Evolutionary conservation across 2,113 vertebrate genomes (phyloP).

Genomic region (Oxyruncus cristatus): DNA sequence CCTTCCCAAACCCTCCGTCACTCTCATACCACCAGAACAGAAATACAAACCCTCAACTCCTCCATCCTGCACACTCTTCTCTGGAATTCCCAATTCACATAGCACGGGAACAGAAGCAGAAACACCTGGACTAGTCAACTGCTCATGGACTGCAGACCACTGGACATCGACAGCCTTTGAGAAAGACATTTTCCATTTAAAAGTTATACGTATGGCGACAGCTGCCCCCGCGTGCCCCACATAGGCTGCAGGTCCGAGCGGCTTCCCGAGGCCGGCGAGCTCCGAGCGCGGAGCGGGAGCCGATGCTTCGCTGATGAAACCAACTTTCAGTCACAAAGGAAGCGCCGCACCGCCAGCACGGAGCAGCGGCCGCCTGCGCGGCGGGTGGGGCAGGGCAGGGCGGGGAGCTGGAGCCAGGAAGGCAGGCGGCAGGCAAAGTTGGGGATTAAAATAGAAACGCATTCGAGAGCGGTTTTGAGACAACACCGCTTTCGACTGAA

Average conservation of each 20-base stretch:
- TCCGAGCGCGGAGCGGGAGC: not conserved
- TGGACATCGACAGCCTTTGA: slow-evolving; percentile 70
- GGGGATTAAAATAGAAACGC: slow-evolving; percentile 46
- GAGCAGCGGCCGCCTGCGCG: slow-evolving; percentile 1
- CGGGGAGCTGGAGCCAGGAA: slow-evolving; percentile 15
- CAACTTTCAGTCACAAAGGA: not conserved
- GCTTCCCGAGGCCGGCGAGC: not conserved
- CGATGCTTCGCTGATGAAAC: not conserved
- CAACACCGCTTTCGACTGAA: not conserved
- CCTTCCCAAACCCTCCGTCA: slow-evolving; percentile 39
- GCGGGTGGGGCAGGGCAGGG: slow-evolving; percentile 32
- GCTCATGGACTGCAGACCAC: slow-evolving; percentile 56
- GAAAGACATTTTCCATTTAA: slow-evolving; percentile 70
- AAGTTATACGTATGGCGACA: slow-evolving; percentile 7
- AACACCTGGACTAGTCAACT: slow-evolving; percentile 67
- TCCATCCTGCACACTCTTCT: slow-evolving; percentile 66
- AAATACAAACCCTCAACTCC: slow-evolving; percentile 61
- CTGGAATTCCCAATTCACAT: slow-evolving; percentile 60
- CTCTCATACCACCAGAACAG: slow-evolving; percentile 12
- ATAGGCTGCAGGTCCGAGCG: not conserved
- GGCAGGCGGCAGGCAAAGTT: slow-evolving; percentile 49
- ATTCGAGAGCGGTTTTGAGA: slow-evolving; percentile 18
- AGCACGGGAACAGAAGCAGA: slow-evolving; percentile 62
- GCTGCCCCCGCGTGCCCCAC: not conserved
- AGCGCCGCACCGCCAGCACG: not conserved